phyloP scores from a whole-genome alignment of 2,888 invertebrate genomes.

The Scotopteryx bipunctaria region DNA sequence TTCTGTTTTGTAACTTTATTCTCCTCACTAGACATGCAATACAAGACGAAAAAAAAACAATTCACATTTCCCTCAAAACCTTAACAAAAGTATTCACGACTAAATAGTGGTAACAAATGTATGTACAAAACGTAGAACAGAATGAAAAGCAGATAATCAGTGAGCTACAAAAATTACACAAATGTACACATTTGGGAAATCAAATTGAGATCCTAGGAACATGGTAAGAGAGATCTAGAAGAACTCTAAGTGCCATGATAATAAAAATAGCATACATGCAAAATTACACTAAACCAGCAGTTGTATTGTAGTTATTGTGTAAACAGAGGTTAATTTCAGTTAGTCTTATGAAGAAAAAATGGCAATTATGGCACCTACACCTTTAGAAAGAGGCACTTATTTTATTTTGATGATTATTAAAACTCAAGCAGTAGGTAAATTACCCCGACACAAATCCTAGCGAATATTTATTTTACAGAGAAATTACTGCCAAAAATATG shows the following conservation, averaged over 20 bases:
- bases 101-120: conserved; percentile 71
- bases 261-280: background rate
- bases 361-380: background rate
- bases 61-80: conserved; percentile 57
- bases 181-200: conserved; percentile 35
- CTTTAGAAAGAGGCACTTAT: background rate
- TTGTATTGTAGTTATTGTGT: background rate
- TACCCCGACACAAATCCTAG: background rate
- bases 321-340: background rate
- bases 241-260: conserved; percentile 39
- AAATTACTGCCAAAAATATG: too few relatives aligned
- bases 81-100: conserved; percentile 59
- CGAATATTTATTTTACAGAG: too few relatives aligned
- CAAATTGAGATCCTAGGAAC: conserved; percentile 55
- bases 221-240: conserved; percentile 58
- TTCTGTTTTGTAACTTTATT: conserved; percentile 72
- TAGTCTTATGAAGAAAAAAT: background rate
- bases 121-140: conserved; percentile 52
- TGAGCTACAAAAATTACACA: conserved; percentile 13
- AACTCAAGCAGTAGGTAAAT: background rate
- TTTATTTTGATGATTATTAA: background rate
- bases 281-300: conserved; percentile 3
- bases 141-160: conserved; percentile 29
- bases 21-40: conserved; percentile 79
- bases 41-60: conserved; percentile 66